phyloP scores from a whole-genome alignment of 2,113 vertebrate species.

The Perca schrenkii region DNA sequence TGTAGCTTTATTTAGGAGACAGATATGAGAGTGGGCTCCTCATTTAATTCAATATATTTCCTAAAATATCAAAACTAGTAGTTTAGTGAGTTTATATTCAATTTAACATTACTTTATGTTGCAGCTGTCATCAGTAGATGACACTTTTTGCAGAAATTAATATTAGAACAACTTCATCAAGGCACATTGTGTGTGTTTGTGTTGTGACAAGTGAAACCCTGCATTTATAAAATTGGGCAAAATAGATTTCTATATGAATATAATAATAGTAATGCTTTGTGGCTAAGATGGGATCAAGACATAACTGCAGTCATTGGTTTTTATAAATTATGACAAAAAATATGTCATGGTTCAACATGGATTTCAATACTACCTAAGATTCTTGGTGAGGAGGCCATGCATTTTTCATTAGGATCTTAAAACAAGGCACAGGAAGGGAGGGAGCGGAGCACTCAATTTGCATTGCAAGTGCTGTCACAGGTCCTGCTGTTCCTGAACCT shows the following conservation, averaged over 20 bases:
- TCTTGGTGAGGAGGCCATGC: conserved; percentile 80
- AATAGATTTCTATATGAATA: conserved; percentile 49
- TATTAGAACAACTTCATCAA: conserved; percentile 72
- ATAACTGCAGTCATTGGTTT: conserved; percentile 52
- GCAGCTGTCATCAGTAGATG: conserved; percentile 27
- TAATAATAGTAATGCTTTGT: conserved; percentile 45
- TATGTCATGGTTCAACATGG: conserved; percentile 57
- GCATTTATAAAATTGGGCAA: conserved; percentile 60
- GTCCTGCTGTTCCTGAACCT: conserved; percentile 68
- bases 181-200: conserved; percentile 78
- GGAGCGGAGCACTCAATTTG: conserved; percentile 77
- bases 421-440: conserved; percentile 86
- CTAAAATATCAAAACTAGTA: neutral
- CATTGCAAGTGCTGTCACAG: conserved; percentile 78
- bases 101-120: conserved; percentile 1
- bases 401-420: conserved; percentile 80
- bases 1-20: neutral
- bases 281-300: conserved; percentile 45
- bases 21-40: neutral
- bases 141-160: conserved; percentile 51
- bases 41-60: neutral
- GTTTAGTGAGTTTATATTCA: conserved; percentile 10
- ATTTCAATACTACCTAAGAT: conserved; percentile 66
- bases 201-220: conserved; percentile 54
- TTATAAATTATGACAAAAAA: conserved; percentile 63